A percentile compares a stretch with the other conserved stretches of the same genome.
Conservation (phyloP, 53 echinoderm and acorn worm genomes). For the Henricia sp. region DNA sequence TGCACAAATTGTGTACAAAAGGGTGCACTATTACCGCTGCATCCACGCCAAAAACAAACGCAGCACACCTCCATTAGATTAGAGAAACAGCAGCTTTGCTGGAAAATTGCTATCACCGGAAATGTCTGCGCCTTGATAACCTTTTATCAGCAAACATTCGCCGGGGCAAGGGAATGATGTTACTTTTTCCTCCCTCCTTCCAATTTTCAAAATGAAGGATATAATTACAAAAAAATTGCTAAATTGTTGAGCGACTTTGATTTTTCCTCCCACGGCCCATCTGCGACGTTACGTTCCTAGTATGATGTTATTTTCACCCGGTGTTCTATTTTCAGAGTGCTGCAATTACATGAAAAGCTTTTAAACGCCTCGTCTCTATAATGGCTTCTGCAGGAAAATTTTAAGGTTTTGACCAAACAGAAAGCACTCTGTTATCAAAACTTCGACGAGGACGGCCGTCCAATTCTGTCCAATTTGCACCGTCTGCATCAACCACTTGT, state of each 20-base stretch:
- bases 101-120: conserved; percentile 50
- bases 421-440: conserved; percentile 57
- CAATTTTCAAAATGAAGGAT: conserved; percentile 12
- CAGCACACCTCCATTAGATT: conserved; percentile 23
- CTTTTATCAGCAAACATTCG: conserved; percentile 38
- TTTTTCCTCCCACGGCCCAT: neutral
- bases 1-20: conserved; percentile 51
- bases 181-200: neutral
- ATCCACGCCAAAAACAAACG: conserved; percentile 36
- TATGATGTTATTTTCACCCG: neutral
- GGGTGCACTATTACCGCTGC: conserved; percentile 35
- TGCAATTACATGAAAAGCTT: conserved; percentile 52
- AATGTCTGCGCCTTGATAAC: conserved; percentile 30
- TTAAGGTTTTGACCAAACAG: conserved; percentile 25
- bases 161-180: neutral
- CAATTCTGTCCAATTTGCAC: conserved; percentile 9
- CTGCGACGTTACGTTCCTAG: conserved; percentile 5
- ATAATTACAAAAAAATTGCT: conserved; percentile 13
- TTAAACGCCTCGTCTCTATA: conserved; percentile 7
- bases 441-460: neutral
- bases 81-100: conserved; percentile 42
- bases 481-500: conserved; percentile 32
- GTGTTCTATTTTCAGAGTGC: conserved; percentile 14
- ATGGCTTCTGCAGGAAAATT: neutral
- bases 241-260: conserved; percentile 4